Evolutionary conservation across 2,113 vertebrate genomes (phyloP).

Genomic region (Apodemus speciosus): DNA sequence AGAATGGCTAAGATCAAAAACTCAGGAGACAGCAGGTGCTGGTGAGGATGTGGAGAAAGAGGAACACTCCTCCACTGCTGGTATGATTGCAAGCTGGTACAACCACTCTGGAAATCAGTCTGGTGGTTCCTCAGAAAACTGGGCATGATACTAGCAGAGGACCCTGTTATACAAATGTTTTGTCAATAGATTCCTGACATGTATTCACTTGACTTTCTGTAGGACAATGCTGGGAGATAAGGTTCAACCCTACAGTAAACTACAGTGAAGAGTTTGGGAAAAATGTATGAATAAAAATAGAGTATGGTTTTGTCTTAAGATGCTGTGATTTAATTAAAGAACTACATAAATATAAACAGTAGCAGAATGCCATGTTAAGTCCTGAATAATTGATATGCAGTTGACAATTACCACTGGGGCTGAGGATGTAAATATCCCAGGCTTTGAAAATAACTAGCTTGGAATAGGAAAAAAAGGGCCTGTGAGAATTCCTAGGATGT

Average conservation of each 20-base stretch:
- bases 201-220: slow-evolving; percentile 28
- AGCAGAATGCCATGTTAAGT: background rate
- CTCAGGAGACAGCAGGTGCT: too few species aligned
- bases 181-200: background rate
- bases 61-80: too few species aligned
- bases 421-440: background rate
- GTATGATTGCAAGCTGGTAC: too few species aligned
- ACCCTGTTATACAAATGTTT: too few species aligned
- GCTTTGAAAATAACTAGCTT: background rate
- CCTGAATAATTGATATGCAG: background rate
- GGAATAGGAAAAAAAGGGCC: background rate
- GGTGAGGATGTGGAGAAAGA: too few species aligned
- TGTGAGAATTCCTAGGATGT: background rate
- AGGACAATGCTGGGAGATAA: background rate
- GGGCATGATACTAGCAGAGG: too few species aligned
- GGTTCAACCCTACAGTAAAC: background rate
- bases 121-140: too few species aligned
- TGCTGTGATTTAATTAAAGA: slow-evolving; percentile 3
- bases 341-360: background rate
- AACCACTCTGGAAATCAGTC: too few species aligned
- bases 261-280: background rate
- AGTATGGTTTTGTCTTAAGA: background rate
- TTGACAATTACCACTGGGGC: background rate
- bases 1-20: too few species aligned
- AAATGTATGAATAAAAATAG: background rate